Evolutionary conservation across 2,888 invertebrate species (phyloP), one percentile per base, ranked within the genome.

Genomic region (Metalampra italica): DNA sequence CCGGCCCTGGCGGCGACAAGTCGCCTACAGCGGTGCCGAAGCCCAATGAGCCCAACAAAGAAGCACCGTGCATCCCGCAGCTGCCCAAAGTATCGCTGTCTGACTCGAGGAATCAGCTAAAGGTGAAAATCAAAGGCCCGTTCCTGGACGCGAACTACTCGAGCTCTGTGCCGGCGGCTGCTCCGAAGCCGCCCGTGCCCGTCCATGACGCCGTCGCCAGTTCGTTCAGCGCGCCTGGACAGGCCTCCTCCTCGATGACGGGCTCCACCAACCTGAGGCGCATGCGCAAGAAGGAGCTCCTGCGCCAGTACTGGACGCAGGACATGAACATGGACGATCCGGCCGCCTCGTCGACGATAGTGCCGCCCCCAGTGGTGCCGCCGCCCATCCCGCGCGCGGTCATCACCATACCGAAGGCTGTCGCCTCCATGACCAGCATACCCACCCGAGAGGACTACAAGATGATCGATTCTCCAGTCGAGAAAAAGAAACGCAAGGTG

Each of bases 41-140:
- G 36, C 46, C 55, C 11, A 60, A 51, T 15, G 80, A 76, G 32
- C 72, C 73, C 13, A 66, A 71, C 9, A 76, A 74, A 59, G 77
- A 79, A 37, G 52, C 62, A 1, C 22, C 22, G 3, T 69, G 66
- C 57, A 65, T 51, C 39, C 78, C 85, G 8, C 82, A 75, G 36
- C 60, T 82, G 50, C 93, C 93, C 3, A 95, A 95, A 71, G 94
- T 94, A 0, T 94, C 95, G 1, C 82, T 95, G 0, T 93, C 93
- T 0, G 96, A 96, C 78, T 94, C 96, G 0, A 90, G 96, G 30
- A 96, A 96, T 78, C 96, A 96, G 71, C 84, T 97, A 4, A 97
- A 97, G 75, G 93, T 97, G 0, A 97, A 97, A 81, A 97, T 97
- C 55, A 97, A 97, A 75, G 97, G 96, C 3, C 97, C 97, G 0